Percentiles rank a stretch among this genome's conserved stretches.
These are phyloP conservation scores for Drosophila pectinifera DNA, from an alignment of 1,140 invertebrate species.

Conservation along the genomic window DNA sequence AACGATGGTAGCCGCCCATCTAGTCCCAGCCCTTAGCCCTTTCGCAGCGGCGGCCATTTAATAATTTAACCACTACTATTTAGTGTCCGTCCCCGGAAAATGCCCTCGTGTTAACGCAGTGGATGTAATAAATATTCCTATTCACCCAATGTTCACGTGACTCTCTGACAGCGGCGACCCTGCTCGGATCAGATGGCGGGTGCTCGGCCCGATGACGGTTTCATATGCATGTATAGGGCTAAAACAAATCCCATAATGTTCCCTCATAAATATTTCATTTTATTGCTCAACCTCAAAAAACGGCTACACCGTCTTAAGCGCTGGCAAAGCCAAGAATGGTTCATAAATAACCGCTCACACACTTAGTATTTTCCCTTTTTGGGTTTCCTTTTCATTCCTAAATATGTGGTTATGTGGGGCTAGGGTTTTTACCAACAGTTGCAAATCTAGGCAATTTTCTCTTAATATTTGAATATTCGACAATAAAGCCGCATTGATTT, in stretches of 20 bases:
- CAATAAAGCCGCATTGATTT: not conserved
- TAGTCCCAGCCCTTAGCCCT: not conserved
- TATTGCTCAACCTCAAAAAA: slow-evolving; percentile 73
- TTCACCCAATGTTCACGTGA: slow-evolving; percentile 46
- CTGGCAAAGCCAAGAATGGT: slow-evolving; percentile 56
- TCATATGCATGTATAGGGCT: slow-evolving; percentile 2
- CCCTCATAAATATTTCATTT: slow-evolving; percentile 76
- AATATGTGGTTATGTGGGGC: not conserved
- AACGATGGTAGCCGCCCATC: slow-evolving; percentile 36
- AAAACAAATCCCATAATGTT: slow-evolving; percentile 75
- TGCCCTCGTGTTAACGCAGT: slow-evolving; percentile 71
- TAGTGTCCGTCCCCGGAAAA: slow-evolving; percentile 73
- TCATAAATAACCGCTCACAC: slow-evolving; percentile 57
- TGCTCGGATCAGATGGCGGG: not conserved
- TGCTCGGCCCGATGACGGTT: slow-evolving; percentile 1
- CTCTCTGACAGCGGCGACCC: slow-evolving; percentile 6
- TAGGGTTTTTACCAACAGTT: not conserved
- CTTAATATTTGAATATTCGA: not conserved
- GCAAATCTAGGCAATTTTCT: not conserved
- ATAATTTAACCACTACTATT: slow-evolving; percentile 76
- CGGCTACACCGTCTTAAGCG: slow-evolving; percentile 45
- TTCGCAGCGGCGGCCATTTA: slow-evolving; percentile 49
- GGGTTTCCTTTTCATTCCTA: not conserved
- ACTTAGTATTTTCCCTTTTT: slow-evolving; percentile 19
- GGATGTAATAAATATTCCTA: slow-evolving; percentile 69